phyloP scores from a whole-genome alignment of 2,797 vertebrate species.

The Microhierax caerulescens region DNA sequence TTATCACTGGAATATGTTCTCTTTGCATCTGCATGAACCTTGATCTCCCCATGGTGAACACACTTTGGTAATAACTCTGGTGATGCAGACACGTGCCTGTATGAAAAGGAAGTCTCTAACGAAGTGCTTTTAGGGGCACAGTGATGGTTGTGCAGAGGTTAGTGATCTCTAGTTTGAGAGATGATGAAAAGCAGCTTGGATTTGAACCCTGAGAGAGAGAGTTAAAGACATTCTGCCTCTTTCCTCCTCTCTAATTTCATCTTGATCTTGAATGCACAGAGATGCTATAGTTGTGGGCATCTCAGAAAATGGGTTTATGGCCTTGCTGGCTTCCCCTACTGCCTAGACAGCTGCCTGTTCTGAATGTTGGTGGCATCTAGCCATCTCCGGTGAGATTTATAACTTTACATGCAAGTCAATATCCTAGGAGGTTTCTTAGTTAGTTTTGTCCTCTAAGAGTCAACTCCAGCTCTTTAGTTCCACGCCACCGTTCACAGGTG shows the following conservation, averaged over 20 bases:
- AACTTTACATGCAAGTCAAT: neutral
- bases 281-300: neutral
- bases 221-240: neutral
- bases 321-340: neutral
- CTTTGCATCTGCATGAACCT: neutral
- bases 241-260: neutral
- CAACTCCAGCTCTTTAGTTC: neutral
- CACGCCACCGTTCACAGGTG: neutral
- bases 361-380: neutral
- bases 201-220: neutral
- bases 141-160: neutral
- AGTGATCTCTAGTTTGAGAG: neutral
- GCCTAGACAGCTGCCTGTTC: neutral
- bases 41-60: neutral
- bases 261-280: neutral
- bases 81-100: neutral
- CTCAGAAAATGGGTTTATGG: neutral
- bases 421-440: neutral
- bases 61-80: neutral
- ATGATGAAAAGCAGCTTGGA: neutral
- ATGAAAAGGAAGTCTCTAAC: neutral
- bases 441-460: neutral
- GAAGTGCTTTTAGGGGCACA: neutral
- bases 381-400: neutral
- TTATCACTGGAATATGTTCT: neutral